Percentiles rank a stretch among this genome's conserved stretches.
These are phyloP conservation scores for Empidonax traillii DNA, from an alignment of 2,113 vertebrate species.

Conservation along the genomic window DNA sequence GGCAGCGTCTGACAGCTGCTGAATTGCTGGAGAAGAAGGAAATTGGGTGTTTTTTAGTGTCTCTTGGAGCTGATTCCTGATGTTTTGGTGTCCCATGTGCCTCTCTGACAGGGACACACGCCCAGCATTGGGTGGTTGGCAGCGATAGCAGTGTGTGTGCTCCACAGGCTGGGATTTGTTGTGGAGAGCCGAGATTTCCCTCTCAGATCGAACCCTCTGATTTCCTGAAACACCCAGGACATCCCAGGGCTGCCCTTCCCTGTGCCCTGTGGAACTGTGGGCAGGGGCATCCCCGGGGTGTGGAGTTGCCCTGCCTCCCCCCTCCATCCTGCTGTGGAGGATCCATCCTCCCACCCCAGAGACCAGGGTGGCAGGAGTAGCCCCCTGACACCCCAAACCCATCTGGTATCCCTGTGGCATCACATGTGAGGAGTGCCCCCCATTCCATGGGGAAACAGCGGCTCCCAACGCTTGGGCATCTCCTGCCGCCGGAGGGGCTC, in stretches of 20 bases:
- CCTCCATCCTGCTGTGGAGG: neutral
- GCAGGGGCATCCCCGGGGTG: neutral
- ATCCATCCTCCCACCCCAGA: rapidly evolving
- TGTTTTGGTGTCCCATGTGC: neutral
- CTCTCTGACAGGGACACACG: rapidly evolving
- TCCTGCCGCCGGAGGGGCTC: neutral
- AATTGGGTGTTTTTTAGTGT: neutral
- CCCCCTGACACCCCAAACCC: rapidly evolving
- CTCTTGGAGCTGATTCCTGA: neutral
- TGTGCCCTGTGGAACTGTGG: neutral
- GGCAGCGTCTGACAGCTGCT: neutral
- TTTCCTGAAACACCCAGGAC: neutral
- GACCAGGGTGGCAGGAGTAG: neutral
- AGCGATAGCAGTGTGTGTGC: rapidly evolving
- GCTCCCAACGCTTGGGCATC: rapidly evolving
- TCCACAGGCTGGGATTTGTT: neutral
- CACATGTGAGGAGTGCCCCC: rapidly evolving
- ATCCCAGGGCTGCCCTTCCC: neutral
- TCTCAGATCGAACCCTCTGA: neutral
- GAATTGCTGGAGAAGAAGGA: neutral
- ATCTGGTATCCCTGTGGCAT: neutral
- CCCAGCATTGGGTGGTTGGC: neutral
- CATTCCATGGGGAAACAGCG: neutral
- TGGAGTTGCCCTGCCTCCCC: rapidly evolving
- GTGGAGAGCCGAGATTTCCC: neutral